Conservation (phyloP, 2,113 vertebrate genomes). For the Balaenoptera acutorostrata region DNA sequence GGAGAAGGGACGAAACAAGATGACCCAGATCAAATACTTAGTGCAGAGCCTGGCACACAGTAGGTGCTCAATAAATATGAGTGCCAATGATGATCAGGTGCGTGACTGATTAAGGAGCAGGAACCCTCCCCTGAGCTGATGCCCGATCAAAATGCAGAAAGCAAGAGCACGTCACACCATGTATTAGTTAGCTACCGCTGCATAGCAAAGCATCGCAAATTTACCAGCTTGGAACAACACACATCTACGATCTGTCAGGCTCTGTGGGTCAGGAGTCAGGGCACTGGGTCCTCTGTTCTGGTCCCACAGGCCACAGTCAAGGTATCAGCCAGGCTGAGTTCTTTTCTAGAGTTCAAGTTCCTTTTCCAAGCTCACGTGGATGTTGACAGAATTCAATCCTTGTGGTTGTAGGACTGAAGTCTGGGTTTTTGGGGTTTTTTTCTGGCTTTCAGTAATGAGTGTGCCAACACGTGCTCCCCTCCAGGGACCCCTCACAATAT, state of each 20-base stretch:
- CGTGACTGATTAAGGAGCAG: background rate
- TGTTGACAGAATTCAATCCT: background rate
- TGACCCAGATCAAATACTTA: background rate
- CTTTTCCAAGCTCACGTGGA: background rate
- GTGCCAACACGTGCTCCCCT: fast-evolving
- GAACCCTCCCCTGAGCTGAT: fast-evolving
- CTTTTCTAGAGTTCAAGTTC: background rate
- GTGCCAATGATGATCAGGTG: background rate
- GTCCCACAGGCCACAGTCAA: background rate
- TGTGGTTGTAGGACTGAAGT: background rate
- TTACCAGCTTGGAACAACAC: background rate
- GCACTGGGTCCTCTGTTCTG: background rate
- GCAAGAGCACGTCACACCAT: fast-evolving
- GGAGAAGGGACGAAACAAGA: background rate
- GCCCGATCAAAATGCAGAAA: background rate
- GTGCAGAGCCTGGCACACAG: background rate
- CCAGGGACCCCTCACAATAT: background rate
- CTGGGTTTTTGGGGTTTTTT: background rate
- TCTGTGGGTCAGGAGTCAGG: background rate
- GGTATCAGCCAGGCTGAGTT: fast-evolving
- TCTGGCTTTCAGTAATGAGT: background rate
- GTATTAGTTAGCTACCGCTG: background rate
- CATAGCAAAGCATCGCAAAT: fast-evolving
- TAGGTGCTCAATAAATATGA: background rate
- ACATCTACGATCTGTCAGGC: fast-evolving